Evolutionary conservation across 2,888 invertebrate species (phyloP).

Genomic region (Euplexia lucipara): DNA sequence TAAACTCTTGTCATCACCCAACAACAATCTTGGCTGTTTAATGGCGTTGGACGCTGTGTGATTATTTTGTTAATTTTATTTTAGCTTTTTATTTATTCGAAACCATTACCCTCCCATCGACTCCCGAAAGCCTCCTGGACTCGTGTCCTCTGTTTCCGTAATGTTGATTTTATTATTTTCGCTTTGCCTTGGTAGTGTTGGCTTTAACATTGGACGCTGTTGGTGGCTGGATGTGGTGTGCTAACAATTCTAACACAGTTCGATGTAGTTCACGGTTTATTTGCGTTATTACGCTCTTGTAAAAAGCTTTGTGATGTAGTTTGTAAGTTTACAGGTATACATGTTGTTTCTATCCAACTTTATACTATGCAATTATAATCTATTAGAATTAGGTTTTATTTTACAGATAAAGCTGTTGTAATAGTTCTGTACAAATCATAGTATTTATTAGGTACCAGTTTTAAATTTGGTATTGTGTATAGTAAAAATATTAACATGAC

Average conservation of each 20-base stretch:
- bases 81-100: slow-evolving; percentile 82
- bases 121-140: slow-evolving; percentile 87
- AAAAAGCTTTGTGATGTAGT: slow-evolving; percentile 76
- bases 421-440: slow-evolving; percentile 26
- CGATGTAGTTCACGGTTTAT: slow-evolving; percentile 80
- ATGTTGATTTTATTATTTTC: slow-evolving; percentile 88
- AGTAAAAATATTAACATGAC: slow-evolving; percentile 71
- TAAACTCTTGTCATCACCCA: slow-evolving; percentile 83
- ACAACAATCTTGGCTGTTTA: slow-evolving; percentile 86
- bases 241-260: slow-evolving; percentile 88
- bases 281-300: slow-evolving; percentile 84
- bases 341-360: slow-evolving; percentile 46
- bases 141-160: slow-evolving; percentile 89
- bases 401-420: slow-evolving; percentile 31
- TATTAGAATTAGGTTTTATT: slow-evolving; percentile 51
- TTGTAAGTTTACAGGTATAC: slow-evolving; percentile 65
- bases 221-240: slow-evolving; percentile 88
- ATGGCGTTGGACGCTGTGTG: slow-evolving; percentile 89
- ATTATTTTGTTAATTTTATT: slow-evolving; percentile 83
- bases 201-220: slow-evolving; percentile 88
- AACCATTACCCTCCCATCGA: slow-evolving; percentile 71
- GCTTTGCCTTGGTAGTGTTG: slow-evolving; percentile 90
- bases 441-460: slow-evolving; percentile 38
- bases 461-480: slow-evolving; percentile 61
- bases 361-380: slow-evolving; percentile 49